A percentile compares a stretch with the other conserved stretches of the same genome.
These are phyloP conservation scores for Colinus virginianus DNA, from an alignment of 2,113 vertebrate genomes.

Conservation along the genomic window DNA sequence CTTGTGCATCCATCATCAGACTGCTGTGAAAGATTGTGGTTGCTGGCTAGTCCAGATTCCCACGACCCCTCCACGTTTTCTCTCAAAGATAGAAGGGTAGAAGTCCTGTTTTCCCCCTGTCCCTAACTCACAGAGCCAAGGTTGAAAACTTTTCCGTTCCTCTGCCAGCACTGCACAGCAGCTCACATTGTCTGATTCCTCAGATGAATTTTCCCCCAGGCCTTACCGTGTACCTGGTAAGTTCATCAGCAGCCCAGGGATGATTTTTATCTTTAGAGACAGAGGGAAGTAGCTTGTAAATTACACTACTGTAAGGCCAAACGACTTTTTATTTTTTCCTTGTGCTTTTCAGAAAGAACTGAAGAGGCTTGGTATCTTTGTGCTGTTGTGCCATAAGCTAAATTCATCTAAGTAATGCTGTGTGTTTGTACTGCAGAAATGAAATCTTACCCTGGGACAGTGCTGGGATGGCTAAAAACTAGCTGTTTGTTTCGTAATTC, in stretches of 20 bases:
- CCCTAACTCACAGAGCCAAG: neutral
- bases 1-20: neutral
- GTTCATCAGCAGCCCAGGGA: conserved; percentile 30
- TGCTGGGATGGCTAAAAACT: neutral
- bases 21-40: neutral
- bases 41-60: neutral
- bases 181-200: neutral
- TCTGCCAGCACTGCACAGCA: neutral
- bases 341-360: neutral
- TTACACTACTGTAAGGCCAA: neutral
- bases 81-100: neutral
- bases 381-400: neutral
- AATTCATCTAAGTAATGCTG: neutral
- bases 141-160: neutral
- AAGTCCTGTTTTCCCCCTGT: neutral
- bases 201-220: conserved; percentile 1
- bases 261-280: conserved; percentile 47
- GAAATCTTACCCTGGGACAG: neutral
- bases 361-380: neutral
- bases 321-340: neutral
- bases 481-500: neutral
- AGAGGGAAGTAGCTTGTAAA: conserved; percentile 48
- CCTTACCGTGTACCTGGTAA: conserved; percentile 23
- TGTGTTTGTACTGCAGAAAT: neutral
- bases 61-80: neutral